Base-by-base conservation (phyloP, 2,113 vertebrate species). In the Saccopteryx bilineata region DNA sequence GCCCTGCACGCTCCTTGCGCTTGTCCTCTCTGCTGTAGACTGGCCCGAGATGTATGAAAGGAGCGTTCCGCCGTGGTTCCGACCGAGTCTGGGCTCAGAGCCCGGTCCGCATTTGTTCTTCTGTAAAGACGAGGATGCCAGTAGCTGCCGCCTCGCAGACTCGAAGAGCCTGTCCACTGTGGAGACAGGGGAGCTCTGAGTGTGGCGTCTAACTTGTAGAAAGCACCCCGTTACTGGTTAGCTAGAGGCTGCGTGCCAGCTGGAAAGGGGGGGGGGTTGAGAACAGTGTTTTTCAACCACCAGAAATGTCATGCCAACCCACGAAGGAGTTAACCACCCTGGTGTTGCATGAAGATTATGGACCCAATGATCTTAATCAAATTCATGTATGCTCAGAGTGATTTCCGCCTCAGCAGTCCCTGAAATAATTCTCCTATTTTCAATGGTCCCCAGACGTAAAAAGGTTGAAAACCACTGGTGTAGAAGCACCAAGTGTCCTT, bases 101-200 rank as follows among this genome's bases (percentile, higher is more conserved):
- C 56, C 12, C 17, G 7, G 33, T 24, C 66, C 9, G 9, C 3
- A 18, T 46, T 9, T 69, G 33, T 50, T 13, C 12, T 8, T 19
- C 60, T 15, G 2, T 10, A 4, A 31, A 24, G 2, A 2, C 9
- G 17, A 50, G 71, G 24, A 7, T 9, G 28, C 18, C 4, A 1
- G 5, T 0, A 5, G 54, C 46, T 39, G 14, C 72, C 5, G 5
- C 31, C 26, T 26, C 19, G 0, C 9, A 2, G 1, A 9, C 5
- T 0, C 4, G n/a, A 13, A 0, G 5, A 9, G 3, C 7, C 0
- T 13, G 12, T 31, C 11, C 17, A 0, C 1, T 5, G 1, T 4
- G 31, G 69, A 2, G 33, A 1, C 23, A 0, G 0, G 1, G 0
- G 0, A 0, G 33, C 1, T 0, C n/a, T 11, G 68, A 26, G 58